A percentile compares a stretch with the other conserved stretches of the same genome.
phyloP scores from a whole-genome alignment of 2,113 vertebrate species.

The Oreochromis spilurus region DNA sequence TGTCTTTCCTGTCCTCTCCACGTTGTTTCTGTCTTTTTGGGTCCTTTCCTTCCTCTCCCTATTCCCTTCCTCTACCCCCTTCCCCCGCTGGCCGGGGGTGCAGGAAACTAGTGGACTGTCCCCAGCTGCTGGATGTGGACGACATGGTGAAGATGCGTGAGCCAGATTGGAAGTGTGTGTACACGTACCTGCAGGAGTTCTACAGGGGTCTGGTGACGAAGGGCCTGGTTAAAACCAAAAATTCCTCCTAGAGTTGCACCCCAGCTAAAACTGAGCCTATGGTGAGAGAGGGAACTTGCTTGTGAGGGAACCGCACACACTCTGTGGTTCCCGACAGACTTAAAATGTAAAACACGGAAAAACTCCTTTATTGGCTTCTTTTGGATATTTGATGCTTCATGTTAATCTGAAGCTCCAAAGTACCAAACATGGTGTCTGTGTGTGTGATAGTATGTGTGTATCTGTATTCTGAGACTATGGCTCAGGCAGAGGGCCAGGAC shows the following conservation, averaged over 20 bases:
- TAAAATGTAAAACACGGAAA: neutral
- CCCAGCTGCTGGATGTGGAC: conserved; percentile 97
- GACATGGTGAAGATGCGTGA: conserved; percentile 99
- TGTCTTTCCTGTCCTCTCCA: neutral
- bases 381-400: conserved; percentile 1
- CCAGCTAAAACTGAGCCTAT: conserved; percentile 54
- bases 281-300: conserved; percentile 69
- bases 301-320: neutral
- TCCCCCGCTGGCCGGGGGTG: conserved; percentile 54
- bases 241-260: conserved; percentile 85
- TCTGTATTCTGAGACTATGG: conserved; percentile 23
- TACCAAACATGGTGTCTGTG: conserved; percentile 48
- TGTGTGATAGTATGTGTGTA: neutral
- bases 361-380: conserved; percentile 1
- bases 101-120: conserved; percentile 97
- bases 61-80: neutral
- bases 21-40: conserved; percentile 14
- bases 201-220: conserved; percentile 98
- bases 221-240: conserved; percentile 99
- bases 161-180: conserved; percentile 99
- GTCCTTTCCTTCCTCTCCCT: neutral
- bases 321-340: conserved; percentile 1
- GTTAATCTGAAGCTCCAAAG: conserved; percentile 22
- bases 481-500: conserved; percentile 41
- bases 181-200: conserved; percentile 99